phyloP scores from a whole-genome alignment of 2,797 vertebrate species.

The Spondyliosoma cantharus region DNA sequence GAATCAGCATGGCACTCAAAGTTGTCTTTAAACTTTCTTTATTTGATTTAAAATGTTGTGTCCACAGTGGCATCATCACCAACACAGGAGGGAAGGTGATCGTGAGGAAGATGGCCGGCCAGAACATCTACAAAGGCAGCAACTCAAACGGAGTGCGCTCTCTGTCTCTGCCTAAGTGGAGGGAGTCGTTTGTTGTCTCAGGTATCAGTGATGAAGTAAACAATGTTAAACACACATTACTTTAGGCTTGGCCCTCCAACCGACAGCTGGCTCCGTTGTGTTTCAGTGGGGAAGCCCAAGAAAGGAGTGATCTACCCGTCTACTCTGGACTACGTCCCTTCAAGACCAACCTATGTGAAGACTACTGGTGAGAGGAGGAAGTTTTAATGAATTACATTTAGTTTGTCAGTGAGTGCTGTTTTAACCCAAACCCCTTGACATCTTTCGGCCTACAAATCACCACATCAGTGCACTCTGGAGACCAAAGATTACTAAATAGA shows the following conservation, averaged over 20 bases:
- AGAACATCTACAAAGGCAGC: conserved; percentile 90
- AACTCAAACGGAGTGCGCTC: conserved; percentile 91
- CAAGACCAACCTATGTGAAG: conserved; percentile 86
- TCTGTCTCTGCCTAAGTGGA: conserved; percentile 92
- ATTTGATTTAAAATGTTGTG: not conserved
- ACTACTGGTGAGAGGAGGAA: conserved; percentile 86
- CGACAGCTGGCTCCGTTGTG: conserved; percentile 39
- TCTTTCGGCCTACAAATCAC: conserved; percentile 18
- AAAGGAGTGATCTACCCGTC: conserved; percentile 94
- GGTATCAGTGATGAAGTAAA: conserved; percentile 79
- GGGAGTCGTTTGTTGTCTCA: conserved; percentile 93
- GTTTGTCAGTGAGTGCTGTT: not conserved
- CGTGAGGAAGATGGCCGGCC: conserved; percentile 93
- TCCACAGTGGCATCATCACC: conserved; percentile 90
- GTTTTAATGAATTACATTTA: not conserved
- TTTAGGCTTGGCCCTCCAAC: conserved; percentile 36
- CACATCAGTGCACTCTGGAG: not conserved
- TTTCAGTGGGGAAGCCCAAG: conserved; percentile 92
- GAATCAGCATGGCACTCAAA: not conserved
- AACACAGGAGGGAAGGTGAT: conserved; percentile 95
- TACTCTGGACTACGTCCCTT: conserved; percentile 88
- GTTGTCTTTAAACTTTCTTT: not conserved
- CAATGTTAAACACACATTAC: not conserved
- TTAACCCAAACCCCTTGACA: not conserved
- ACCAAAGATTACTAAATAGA: conserved; percentile 26